Percentiles rank a stretch among this genome's conserved stretches.
Evolutionary conservation across 2,113 vertebrate species (phyloP).

Genomic region (Podarcis raffonei): DNA sequence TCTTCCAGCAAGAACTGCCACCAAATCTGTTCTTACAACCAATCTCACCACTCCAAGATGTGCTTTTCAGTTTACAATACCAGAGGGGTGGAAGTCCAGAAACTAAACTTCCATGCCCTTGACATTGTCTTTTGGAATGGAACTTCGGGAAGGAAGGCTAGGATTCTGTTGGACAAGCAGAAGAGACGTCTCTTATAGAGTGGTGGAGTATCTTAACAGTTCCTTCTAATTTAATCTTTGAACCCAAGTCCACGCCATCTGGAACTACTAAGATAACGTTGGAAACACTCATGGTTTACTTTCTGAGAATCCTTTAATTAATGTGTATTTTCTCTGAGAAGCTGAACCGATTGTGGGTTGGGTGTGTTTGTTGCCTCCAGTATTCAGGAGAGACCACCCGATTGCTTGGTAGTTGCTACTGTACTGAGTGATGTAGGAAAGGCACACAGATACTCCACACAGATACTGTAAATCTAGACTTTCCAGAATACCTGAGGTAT

Average conservation of each 20-base stretch:
- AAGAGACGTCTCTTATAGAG: background rate
- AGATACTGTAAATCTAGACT: background rate
- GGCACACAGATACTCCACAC: background rate
- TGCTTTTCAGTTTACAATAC: background rate
- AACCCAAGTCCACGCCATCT: constrained; percentile 22
- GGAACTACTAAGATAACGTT: constrained; percentile 21
- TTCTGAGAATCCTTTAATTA: constrained; percentile 11
- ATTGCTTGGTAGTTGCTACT: constrained; percentile 16
- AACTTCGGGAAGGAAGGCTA: background rate
- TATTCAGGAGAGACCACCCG: background rate
- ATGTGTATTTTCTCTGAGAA: constrained; percentile 26
- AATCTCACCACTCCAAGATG: background rate
- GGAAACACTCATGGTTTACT: constrained; percentile 17
- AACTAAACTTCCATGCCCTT: background rate
- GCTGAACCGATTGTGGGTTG: constrained; percentile 5
- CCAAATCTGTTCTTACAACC: background rate
- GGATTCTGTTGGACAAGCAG: background rate
- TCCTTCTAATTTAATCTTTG: constrained; percentile 14
- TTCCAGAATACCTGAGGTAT: background rate
- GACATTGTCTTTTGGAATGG: background rate
- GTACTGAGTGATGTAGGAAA: background rate
- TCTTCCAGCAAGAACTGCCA: background rate
- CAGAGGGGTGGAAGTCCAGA: background rate
- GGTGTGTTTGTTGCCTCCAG: background rate
- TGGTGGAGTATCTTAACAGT: background rate